Base-by-base conservation (phyloP, 2,113 vertebrate species). In the Neopipo cinnamomea region DNA sequence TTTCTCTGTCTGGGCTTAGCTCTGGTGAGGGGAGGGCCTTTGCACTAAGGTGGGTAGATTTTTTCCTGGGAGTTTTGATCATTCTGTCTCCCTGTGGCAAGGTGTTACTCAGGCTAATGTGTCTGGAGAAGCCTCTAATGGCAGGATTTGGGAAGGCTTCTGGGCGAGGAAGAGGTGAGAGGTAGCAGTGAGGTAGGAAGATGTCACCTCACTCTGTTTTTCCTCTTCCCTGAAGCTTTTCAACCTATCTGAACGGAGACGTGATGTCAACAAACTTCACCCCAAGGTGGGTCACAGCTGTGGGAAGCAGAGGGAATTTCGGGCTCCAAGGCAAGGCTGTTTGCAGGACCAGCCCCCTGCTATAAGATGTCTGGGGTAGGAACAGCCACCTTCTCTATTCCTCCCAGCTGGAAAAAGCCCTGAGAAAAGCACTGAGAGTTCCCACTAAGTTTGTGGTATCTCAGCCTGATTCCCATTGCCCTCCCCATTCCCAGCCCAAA, bases 221-320 rank as follows among this genome's bases (percentile, higher is more conserved):
- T 91, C 24, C 10, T 87, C 68, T 90, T 88, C 42, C 41, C 96
- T 94, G 37, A 83, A 99, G 99, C 98, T 99, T 96, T 99, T 99
- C 97, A 99, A 99, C 97, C 98, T 99, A 91, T 99, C 99, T 14
- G 99, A 99, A 96, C 98, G 98, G 68, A 98, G 99, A 90, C 98
- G 98, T 41, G 99, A 99, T 96, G 96, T 99, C 98, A 98, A 91
- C 65, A 98, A 99, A 91, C 98, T 99, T 70, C 99, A 99, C 24
- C 97, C 99, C 85, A 99, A 99, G 99, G 99, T 99, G 97, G 97
- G 97, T 20, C 1, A 5, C 16, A 30, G 20, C 18, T 71, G 37
- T 22, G 47, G 75, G 33, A 44, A 67, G 59, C 50, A 49, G 24
- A 2, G 14, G 37, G 61, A 23, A 19, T 42, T 37, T 61, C 2